Percentiles rank a stretch among this genome's conserved stretches.
Evolutionary conservation across 2,113 vertebrate species (phyloP).

Genomic region (Vicugna pacos): DNA sequence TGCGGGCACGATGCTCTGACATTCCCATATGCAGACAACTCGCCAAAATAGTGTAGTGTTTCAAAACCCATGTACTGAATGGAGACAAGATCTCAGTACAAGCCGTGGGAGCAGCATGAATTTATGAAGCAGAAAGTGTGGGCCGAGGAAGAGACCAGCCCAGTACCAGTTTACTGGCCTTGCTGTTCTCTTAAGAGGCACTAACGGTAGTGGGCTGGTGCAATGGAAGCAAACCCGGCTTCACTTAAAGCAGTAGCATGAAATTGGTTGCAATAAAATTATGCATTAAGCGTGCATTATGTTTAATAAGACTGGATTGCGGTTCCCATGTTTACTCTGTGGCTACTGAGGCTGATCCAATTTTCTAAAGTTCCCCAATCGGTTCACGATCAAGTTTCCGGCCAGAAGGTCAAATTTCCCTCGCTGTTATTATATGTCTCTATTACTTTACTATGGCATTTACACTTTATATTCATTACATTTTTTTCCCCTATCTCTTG

Average conservation of each 20-base stretch:
- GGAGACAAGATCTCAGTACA: constrained; percentile 88
- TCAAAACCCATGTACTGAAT: constrained; percentile 84
- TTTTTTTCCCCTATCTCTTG: constrained; percentile 79
- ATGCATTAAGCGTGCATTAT: constrained; percentile 93
- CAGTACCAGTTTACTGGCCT: constrained; percentile 87
- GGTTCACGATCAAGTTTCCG: constrained; percentile 88
- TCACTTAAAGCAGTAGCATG: constrained; percentile 91
- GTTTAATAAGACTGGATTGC: constrained; percentile 91
- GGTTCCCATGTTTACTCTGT: constrained; percentile 91
- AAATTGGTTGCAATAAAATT: constrained; percentile 93
- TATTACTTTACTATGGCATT: constrained; percentile 89
- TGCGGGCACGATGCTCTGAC: constrained; percentile 83
- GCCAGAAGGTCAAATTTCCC: constrained; percentile 92
- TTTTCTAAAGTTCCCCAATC: constrained; percentile 92
- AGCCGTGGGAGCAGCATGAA: constrained; percentile 85
- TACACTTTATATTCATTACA: constrained; percentile 89
- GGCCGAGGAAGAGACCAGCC: constrained; percentile 86
- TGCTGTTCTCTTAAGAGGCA: constrained; percentile 88
- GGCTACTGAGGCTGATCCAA: constrained; percentile 90
- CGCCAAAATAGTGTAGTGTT: constrained; percentile 88
- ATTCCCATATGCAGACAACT: constrained; percentile 84
- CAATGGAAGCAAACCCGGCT: constrained; percentile 85
- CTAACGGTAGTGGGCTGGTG: constrained; percentile 88
- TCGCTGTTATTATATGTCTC: constrained; percentile 89
- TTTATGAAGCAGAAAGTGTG: constrained; percentile 91